Percentiles rank a stretch among this genome's conserved stretches.
Evolutionary conservation across 2,888 invertebrate genomes (phyloP).

Genomic region (Stomorhina lunata): DNA sequence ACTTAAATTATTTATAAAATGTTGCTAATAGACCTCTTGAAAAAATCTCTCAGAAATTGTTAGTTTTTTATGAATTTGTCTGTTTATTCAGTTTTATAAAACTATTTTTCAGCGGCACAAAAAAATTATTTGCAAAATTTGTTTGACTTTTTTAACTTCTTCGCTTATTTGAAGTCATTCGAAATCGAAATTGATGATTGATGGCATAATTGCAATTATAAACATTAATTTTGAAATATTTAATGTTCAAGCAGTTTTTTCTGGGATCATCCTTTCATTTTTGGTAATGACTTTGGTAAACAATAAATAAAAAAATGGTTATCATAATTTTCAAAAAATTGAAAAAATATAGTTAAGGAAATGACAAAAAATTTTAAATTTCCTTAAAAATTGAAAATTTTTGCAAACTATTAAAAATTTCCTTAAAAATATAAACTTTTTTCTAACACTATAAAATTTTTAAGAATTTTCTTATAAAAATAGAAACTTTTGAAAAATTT

Average conservation of each 20-base stretch:
- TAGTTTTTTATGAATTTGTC: too few species aligned
- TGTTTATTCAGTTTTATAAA: too few species aligned
- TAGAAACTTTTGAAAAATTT: too few species aligned
- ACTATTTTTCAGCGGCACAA: background rate
- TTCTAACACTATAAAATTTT: too few species aligned
- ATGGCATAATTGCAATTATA: conserved; percentile 43
- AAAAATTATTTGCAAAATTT: conserved; percentile 17
- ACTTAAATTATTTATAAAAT: too few species aligned
- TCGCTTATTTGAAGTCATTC: background rate
- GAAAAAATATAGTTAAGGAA: background rate
- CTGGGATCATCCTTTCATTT: conserved; percentile 24
- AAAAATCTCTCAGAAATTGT: background rate
- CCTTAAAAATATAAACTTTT: too few species aligned
- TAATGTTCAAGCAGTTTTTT: conserved; percentile 2
- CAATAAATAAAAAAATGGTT: background rate
- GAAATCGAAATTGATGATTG: conserved; percentile 37
- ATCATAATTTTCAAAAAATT: background rate
- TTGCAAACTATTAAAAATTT: too few species aligned
- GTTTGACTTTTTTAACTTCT: background rate
- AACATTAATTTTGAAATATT: conserved; percentile 21
- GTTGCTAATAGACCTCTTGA: too few species aligned
- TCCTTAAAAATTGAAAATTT: too few species aligned
- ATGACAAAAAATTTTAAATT: too few species aligned
- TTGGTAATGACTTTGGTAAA: conserved; percentile 7
- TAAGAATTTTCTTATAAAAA: too few species aligned